Conservation (phyloP, 2,888 invertebrate species). For the Sthenelais limicola region DNA sequence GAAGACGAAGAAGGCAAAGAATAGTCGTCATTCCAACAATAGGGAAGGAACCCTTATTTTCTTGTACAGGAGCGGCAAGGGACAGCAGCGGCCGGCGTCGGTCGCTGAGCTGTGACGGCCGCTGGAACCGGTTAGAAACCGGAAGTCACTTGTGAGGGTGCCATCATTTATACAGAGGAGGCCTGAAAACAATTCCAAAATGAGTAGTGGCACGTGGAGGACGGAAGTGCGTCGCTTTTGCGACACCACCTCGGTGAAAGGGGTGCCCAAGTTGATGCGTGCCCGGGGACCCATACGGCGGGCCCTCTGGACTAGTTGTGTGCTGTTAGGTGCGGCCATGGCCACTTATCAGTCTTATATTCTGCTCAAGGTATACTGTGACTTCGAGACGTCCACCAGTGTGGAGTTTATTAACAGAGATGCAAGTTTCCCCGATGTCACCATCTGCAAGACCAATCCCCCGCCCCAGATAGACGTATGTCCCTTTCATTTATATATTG, state of each 20-base stretch:
- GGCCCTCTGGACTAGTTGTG: conserved; percentile 24
- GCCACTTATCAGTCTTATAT: conserved; percentile 31
- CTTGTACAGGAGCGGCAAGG: no score
- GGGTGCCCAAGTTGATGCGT: conserved; percentile 34
- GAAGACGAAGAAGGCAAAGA: no score
- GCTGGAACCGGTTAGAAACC: no score
- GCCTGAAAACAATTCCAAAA: no score
- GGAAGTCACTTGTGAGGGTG: no score
- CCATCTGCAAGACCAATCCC: conserved; percentile 29
- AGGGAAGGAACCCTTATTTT: no score
- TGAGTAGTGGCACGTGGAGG: no score
- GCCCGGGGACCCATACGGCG: conserved; percentile 23
- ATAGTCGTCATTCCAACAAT: no score
- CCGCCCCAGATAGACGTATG: conserved; percentile 25
- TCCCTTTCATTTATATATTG: no score
- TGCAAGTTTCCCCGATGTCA: conserved; percentile 17
- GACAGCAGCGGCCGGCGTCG: no score
- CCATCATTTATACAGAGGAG: no score
- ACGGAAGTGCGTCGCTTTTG: conserved; percentile 24
- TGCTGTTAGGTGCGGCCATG: conserved; percentile 28
- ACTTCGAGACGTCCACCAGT: conserved; percentile 32
- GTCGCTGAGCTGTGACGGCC: no score
- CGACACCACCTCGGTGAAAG: conserved; percentile 35
- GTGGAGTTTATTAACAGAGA: conserved; percentile 19
- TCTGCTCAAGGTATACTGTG: conserved; percentile 31